phyloP scores from a whole-genome alignment of 2,797 vertebrate genomes.

The Danionella dracula region DNA sequence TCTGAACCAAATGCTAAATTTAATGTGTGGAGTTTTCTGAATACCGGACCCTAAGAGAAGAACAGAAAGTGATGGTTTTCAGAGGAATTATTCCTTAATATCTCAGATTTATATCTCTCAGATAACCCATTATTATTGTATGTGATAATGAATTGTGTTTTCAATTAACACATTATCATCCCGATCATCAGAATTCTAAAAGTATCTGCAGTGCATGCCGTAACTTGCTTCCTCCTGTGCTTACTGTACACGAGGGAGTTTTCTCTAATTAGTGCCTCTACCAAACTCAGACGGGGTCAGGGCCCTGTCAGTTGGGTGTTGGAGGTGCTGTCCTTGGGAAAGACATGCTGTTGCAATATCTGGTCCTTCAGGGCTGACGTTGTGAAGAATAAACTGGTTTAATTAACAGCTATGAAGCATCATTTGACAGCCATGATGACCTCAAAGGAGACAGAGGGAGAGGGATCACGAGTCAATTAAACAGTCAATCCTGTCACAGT shows the following conservation, averaged over 20 bases:
- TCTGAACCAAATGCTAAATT: not conserved
- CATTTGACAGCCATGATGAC: conserved; percentile 31
- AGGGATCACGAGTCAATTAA: not conserved
- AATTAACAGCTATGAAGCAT: conserved; percentile 43
- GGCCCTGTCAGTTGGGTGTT: conserved; percentile 33
- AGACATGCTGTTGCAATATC: conserved; percentile 28
- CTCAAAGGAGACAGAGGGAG: conserved; percentile 20
- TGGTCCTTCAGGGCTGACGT: conserved; percentile 21
- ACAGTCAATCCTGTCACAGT: conserved; percentile 1
- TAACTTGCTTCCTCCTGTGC: conserved; percentile 11
- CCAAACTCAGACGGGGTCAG: conserved; percentile 42
- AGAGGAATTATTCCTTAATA: too few species aligned
- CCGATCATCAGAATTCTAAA: too few species aligned
- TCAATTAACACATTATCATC: not conserved
- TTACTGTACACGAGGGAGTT: conserved; percentile 31
- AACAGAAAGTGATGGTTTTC: not conserved
- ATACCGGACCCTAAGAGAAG: not conserved
- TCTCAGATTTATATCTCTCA: not conserved
- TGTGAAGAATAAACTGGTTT: conserved; percentile 34
- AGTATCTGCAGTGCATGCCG: conserved; percentile 3
- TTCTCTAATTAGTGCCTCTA: conserved; percentile 43
- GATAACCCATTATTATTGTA: not conserved
- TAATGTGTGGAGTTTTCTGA: not conserved
- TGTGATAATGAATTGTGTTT: not conserved
- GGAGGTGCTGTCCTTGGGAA: conserved; percentile 40